Base-by-base conservation (phyloP, 2,797 vertebrate species). In the Sebastes miniatus region DNA sequence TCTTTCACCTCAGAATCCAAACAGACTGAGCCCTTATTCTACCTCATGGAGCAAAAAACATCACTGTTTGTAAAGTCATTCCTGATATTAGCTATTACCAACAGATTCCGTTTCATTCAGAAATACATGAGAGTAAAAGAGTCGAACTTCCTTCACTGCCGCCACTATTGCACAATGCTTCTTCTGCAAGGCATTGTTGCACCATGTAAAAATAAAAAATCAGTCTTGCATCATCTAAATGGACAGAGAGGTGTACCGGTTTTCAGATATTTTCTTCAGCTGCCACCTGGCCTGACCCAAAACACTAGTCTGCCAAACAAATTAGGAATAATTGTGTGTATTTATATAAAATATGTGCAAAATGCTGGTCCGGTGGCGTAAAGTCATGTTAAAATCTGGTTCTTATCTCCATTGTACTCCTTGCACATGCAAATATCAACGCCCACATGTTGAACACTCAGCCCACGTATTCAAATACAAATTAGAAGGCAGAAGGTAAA, bases 1-100 rank as follows among this genome's bases (percentile, higher is more conserved):
- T 86, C 65, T 76, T 76, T 78, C 73, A 80, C 80, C 81, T 78
- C 79, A 83, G 22, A 88, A 77, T 83, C 67, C 62, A 87, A 74
- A 84, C 72, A 80, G 52, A 70, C 58, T 25, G 77, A 75, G 78
- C 9, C 59, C 81, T 43, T 62, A 43, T 69, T 84, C 59, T 59
- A 20, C 72, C 73, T 87, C 56, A 70, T 76, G 24, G 24, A 24
- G 24, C 24, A 24, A 24, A 24, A 24, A 24, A 24, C 3, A 24
- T 24, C 24, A 24, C 24, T 24, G 59, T 86, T 79, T 72, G 64
- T 61, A 50, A 81, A 83, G 81, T 31, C 34, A n/a, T 64, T 74
- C 76, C 16, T 47, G 63, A 76, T 73, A 63, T 61, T 39, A 83
- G 54, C 58, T 34, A 52, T 76, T 31, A 83, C 20, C 22, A 78